A percentile compares a stretch with the other conserved stretches of the same genome.
phyloP scores from a whole-genome alignment of 1,140 invertebrate genomes.

The Pogonognathellus flavescens region DNA sequence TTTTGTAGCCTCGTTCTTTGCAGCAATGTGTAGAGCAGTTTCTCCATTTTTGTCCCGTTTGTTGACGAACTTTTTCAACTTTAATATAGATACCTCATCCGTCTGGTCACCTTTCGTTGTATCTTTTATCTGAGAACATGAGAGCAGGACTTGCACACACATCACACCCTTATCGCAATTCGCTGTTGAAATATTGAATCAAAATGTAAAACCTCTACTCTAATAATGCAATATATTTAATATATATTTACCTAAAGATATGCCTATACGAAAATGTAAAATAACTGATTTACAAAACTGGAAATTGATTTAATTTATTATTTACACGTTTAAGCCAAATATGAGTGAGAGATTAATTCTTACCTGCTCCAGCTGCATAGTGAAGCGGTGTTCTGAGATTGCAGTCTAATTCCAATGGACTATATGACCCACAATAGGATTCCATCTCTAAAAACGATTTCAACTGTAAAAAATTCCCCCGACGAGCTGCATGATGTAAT shows the following conservation, averaged over 20 bases:
- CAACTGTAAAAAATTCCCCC: slow-evolving; percentile 53
- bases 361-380: slow-evolving; percentile 45
- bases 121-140: not conserved
- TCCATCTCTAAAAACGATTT: slow-evolving; percentile 31
- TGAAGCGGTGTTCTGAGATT: slow-evolving; percentile 52
- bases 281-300: too few species aligned
- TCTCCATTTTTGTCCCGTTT: slow-evolving; percentile 28
- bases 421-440: not conserved
- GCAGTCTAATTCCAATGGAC: not conserved
- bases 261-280: too few species aligned
- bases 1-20: not conserved
- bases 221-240: too few species aligned
- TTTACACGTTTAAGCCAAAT: not conserved
- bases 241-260: too few species aligned
- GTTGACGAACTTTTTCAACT: slow-evolving; percentile 47
- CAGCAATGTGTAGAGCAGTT: slow-evolving; percentile 24
- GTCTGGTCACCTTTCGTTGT: not conserved
- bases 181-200: not conserved
- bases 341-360: not conserved
- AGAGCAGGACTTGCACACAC: slow-evolving; percentile 50
- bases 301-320: too few species aligned
- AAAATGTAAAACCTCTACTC: too few species aligned
- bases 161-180: slow-evolving; percentile 54
- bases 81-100: not conserved
- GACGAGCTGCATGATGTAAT: slow-evolving; percentile 28